These are phyloP conservation scores for Sebastes dallii DNA, from an alignment of 2,797 vertebrate genomes.

Conservation along the genomic window DNA sequence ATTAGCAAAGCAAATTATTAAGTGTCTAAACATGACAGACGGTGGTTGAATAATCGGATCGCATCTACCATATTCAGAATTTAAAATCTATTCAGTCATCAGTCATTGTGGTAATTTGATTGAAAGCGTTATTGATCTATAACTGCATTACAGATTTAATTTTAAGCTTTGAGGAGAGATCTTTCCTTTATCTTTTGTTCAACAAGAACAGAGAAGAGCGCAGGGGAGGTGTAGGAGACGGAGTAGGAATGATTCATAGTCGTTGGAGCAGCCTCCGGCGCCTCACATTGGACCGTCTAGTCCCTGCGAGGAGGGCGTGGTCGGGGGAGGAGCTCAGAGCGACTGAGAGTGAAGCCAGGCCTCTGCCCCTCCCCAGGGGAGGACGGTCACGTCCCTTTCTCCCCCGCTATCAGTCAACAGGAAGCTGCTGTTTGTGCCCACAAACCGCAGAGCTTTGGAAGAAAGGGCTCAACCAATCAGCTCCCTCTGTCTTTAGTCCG, in stretches of 20 bases:
- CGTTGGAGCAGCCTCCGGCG: conserved; percentile 70
- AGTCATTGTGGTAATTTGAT: neutral
- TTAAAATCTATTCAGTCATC: neutral
- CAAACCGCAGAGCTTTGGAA: conserved; percentile 43
- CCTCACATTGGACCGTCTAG: conserved; percentile 59
- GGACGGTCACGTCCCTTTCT: conserved; percentile 30
- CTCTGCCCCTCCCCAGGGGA: conserved; percentile 25
- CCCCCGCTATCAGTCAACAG: conserved; percentile 55
- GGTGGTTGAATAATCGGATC: no score
- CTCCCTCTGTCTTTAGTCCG: conserved; percentile 57
- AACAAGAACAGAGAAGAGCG: conserved; percentile 36
- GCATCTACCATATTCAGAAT: no score
- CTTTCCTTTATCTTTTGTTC: conserved; percentile 14
- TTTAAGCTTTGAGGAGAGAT: neutral
- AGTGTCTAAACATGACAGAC: no score
- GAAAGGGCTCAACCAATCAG: conserved; percentile 63
- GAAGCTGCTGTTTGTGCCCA: conserved; percentile 51
- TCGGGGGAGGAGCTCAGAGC: conserved; percentile 60
- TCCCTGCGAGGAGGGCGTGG: conserved; percentile 42
- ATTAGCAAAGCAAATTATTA: no score
- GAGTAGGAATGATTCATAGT: neutral
- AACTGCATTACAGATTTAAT: neutral
- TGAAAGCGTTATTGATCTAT: neutral
- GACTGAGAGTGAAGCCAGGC: conserved; percentile 14
- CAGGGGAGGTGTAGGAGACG: conserved; percentile 11